Conservation (phyloP, 1,140 invertebrate genomes). For the Drosophila ohnishii region DNA sequence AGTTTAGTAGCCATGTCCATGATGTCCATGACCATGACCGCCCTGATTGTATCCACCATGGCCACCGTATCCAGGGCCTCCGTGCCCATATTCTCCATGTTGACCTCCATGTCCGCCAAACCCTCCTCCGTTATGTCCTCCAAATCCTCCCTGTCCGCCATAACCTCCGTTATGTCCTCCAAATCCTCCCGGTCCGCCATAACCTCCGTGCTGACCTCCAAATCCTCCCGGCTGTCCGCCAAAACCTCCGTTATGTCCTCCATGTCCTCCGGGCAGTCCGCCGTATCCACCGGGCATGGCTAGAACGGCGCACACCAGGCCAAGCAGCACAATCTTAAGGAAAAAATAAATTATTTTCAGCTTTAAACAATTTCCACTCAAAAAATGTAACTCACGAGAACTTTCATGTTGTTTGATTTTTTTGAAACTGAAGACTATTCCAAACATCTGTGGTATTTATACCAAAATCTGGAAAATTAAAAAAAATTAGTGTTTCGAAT, state of each 20-base stretch:
- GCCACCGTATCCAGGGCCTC: neutral
- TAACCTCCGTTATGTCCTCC: neutral
- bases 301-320: conserved; percentile 14
- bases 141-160: neutral
- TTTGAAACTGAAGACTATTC: conserved; percentile 8
- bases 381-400: conserved; percentile 12
- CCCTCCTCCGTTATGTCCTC: neutral
- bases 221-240: too few relatives aligned
- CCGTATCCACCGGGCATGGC: conserved; percentile 20
- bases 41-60: neutral
- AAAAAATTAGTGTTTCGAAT: conserved; percentile 3
- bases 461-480: neutral
- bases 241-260: too few relatives aligned
- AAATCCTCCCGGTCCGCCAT: neutral
- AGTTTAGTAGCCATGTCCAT: conserved; percentile 4
- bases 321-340: conserved; percentile 17
- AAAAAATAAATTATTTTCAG: neutral
- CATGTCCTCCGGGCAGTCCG: too few relatives aligned
- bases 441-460: conserved; percentile 7
- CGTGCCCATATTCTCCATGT: neutral
- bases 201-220: neutral
- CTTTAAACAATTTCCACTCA: neutral
- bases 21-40: neutral
- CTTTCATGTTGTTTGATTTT: conserved; percentile 24
- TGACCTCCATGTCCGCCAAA: neutral